Conservation (phyloP, 2,113 vertebrate species). For the Anolis sagrei region DNA sequence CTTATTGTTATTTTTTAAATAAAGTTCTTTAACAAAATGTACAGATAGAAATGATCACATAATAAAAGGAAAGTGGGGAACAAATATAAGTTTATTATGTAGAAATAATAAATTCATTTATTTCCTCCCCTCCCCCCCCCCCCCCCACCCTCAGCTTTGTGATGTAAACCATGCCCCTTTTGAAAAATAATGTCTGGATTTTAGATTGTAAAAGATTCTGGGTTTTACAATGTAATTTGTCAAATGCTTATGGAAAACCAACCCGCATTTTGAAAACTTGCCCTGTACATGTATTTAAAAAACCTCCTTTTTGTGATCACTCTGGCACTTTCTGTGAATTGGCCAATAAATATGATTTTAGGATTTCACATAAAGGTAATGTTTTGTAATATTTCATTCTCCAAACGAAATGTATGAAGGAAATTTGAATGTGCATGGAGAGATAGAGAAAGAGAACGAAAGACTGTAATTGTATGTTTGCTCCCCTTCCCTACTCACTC, state of each 20-base stretch:
- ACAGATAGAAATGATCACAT: slow-evolving; percentile 33
- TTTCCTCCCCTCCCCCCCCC: neutral
- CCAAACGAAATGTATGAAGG: slow-evolving; percentile 11
- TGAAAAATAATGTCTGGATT: slow-evolving; percentile 68
- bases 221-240: slow-evolving; percentile 68
- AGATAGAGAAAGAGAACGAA: neutral
- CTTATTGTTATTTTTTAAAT: slow-evolving; percentile 10
- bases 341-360: slow-evolving; percentile 96
- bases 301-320: slow-evolving; percentile 85
- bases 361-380: slow-evolving; percentile 82
- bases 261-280: slow-evolving; percentile 72
- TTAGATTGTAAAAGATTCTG: slow-evolving; percentile 56
- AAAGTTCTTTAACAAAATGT: slow-evolving; percentile 46
- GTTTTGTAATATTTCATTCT: slow-evolving; percentile 60
- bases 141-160: slow-evolving; percentile 28
- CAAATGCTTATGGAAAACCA: slow-evolving; percentile 70
- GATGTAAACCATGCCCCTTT: slow-evolving; percentile 42
- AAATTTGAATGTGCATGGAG: neutral
- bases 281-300: slow-evolving; percentile 74
- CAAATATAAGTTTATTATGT: slow-evolving; percentile 41
- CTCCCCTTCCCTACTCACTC: too few relatives aligned
- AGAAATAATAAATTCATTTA: slow-evolving; percentile 39
- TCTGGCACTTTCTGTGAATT: slow-evolving; percentile 91
- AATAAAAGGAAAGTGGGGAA: slow-evolving; percentile 5
- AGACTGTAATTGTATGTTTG: neutral